Evolutionary conservation across 1,140 invertebrate species (phyloP), one percentile per base, ranked within the genome.

Genomic region (Euura lappo): DNA sequence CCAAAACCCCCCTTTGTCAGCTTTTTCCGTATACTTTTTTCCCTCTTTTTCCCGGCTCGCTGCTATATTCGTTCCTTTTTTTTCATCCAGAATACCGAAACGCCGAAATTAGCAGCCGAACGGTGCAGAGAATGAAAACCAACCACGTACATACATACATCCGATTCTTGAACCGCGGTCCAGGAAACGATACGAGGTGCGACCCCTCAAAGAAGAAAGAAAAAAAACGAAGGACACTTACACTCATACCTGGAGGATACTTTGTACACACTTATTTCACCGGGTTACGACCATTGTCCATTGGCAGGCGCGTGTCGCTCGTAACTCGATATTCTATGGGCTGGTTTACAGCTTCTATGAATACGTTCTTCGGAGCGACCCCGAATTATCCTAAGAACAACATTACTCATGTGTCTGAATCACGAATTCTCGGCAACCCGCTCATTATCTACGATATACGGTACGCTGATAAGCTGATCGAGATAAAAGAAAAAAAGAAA

Each of bases 1-100:
- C 28, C 28, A 28, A 28, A 28, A 28, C 28, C 28, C 28, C 28
- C 28, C 28, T 60, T 60, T 60, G 51, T 60, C 51, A 60, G 51
- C 51, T 60, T 60, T 60, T 60, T 60, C 51, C 13, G 51, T 60
- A 60, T n/a, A 60, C 4, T 60, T n/a, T 60, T 60, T 60, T n/a
- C 51, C 13, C 13, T n/a, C 2, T 60, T 60, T 60, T 60, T n/a
- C 13, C 13, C 13, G 3, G 10, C 51, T 60, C 51, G 10, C 13
- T n/a, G 5, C 8, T 60, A 6, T 60, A 8, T 60, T 60, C 13
- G 10, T 60, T 60, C 51, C 10, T 11, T 60, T n/a, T 60, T 60
- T 6, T 4, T 5, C 51, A 11, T n/a, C 6, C 51, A 4, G 3
- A 60, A 60, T 6, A 60, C 10, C 51, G 51, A 60, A 60, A 60